Evolutionary conservation across 2,113 vertebrate species (phyloP).

Genomic region (Lepus europaeus): DNA sequence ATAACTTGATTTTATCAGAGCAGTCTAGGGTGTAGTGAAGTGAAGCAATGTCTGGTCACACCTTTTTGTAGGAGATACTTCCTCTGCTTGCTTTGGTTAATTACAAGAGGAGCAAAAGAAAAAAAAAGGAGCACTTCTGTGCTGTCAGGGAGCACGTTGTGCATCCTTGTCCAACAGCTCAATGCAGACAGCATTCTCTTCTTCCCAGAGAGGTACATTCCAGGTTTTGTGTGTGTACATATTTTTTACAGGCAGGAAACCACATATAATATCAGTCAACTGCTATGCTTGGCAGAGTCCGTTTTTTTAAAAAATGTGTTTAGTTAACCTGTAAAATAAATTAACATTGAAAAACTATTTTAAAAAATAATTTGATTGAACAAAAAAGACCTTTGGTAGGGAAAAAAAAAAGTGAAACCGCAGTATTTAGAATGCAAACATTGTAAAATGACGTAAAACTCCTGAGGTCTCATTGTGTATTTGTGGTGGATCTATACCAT

Average conservation of each 20-base stretch:
- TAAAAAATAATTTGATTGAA: conserved; percentile 50
- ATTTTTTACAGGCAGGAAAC: conserved; percentile 61
- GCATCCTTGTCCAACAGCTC: not conserved
- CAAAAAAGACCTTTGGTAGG: conserved; percentile 34
- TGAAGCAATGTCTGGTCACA: not conserved
- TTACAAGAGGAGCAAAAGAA: not conserved
- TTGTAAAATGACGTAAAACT: conserved; percentile 54
- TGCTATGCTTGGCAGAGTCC: conserved; percentile 41
- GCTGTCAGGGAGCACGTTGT: rapidly evolving
- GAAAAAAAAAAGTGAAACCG: conserved; percentile 36
- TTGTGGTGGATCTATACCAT: conserved; percentile 1
- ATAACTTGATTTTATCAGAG: not conserved
- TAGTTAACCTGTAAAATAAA: conserved; percentile 74
- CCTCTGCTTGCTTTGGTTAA: not conserved
- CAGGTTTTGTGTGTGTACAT: not conserved
- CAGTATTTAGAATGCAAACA: conserved; percentile 61
- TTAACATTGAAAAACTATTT: conserved; percentile 63
- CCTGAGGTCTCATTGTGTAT: conserved; percentile 41
- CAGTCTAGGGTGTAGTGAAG: not conserved
- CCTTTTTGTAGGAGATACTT: not conserved
- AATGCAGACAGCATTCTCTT: not conserved
- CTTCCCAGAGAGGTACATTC: not conserved
- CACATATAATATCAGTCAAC: conserved; percentile 37
- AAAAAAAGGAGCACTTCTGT: not conserved
- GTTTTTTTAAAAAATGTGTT: conserved; percentile 16